Evolutionary conservation across 2,113 vertebrate genomes (phyloP).

Genomic region (Ophthalmolycus amberensis): DNA sequence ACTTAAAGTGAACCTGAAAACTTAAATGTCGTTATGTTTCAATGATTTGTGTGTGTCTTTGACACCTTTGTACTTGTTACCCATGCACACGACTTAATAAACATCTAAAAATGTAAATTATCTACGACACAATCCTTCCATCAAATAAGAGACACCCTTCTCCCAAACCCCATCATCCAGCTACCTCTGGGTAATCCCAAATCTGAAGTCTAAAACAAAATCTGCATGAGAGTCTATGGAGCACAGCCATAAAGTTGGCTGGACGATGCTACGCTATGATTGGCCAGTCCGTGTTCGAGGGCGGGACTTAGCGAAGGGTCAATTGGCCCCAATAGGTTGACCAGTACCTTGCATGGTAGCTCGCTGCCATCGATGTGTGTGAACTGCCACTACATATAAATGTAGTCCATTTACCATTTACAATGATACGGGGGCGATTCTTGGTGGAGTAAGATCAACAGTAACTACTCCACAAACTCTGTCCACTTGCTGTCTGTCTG

Average conservation of each 20-base stretch:
- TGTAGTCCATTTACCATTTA: neutral
- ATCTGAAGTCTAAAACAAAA: neutral
- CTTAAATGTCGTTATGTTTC: too few species aligned
- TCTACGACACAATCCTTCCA: too few species aligned
- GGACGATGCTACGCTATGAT: neutral
- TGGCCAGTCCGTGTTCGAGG: neutral
- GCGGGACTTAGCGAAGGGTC: neutral
- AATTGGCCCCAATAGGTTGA: neutral
- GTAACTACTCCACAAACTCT: neutral
- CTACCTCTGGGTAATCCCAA: neutral
- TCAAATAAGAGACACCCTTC: neutral
- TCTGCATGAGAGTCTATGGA: neutral
- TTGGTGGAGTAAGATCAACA: neutral
- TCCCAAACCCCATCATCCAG: neutral
- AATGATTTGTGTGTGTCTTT: too few species aligned
- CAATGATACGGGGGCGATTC: neutral
- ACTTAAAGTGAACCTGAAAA: too few species aligned
- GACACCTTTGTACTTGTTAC: too few species aligned
- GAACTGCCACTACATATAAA: neutral
- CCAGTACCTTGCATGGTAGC: neutral
- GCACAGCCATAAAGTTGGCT: neutral
- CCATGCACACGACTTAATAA: too few species aligned
- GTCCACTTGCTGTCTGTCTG: neutral
- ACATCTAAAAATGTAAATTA: too few species aligned
- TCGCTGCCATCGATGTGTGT: neutral